Evolutionary conservation across 2,888 invertebrate species (phyloP).

Genomic region (Drosophila infuscata): DNA sequence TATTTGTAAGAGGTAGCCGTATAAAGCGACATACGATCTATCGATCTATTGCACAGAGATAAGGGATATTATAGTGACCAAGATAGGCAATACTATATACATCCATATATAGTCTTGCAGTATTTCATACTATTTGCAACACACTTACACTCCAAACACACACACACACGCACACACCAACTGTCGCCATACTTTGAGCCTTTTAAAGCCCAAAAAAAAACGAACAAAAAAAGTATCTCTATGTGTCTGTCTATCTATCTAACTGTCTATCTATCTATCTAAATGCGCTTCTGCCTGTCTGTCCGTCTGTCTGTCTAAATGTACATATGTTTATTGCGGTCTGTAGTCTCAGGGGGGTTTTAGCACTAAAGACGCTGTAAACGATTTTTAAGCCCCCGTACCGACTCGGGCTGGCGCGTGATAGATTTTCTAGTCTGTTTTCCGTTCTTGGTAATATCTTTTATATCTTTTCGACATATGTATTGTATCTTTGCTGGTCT

Average conservation of each 20-base stretch:
- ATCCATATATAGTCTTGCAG: constrained; percentile 1
- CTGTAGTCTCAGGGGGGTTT: constrained; percentile 51
- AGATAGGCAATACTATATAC: constrained; percentile 39
- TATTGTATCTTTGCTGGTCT: constrained; percentile 10
- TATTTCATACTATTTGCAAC: constrained; percentile 15
- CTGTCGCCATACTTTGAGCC: constrained; percentile 45
- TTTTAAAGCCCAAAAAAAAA: constrained; percentile 22
- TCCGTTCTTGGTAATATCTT: not conserved
- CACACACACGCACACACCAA: not conserved
- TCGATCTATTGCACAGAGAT: constrained; percentile 53
- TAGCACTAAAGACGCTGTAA: constrained; percentile 74
- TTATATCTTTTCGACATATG: not conserved
- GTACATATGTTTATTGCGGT: constrained; percentile 1
- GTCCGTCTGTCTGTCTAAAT: not conserved
- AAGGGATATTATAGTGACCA: constrained; percentile 43
- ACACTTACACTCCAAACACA: constrained; percentile 8
- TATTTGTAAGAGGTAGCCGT: constrained; percentile 47
- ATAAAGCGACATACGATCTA: constrained; percentile 47
- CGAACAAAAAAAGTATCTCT: constrained; percentile 39
- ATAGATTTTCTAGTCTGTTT: constrained; percentile 35
- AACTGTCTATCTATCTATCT: constrained; percentile 15
- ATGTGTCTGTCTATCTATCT: constrained; percentile 5
- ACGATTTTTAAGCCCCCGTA: constrained; percentile 73
- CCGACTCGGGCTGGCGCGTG: constrained; percentile 54
- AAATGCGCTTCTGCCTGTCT: constrained; percentile 11